phyloP scores from a whole-genome alignment of 2,888 invertebrate species.

The Himalopsyche kuldschensis region DNA sequence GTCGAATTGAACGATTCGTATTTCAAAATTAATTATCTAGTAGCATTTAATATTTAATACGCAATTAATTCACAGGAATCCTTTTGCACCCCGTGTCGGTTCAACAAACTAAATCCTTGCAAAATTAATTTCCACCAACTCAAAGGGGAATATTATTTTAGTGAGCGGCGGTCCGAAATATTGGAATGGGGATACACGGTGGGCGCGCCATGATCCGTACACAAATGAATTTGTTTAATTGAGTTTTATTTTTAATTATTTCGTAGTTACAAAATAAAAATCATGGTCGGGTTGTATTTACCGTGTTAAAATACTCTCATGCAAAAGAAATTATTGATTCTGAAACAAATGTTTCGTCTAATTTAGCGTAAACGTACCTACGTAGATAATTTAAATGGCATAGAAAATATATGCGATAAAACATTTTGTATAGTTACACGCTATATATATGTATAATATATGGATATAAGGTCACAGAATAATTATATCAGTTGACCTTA shows the following conservation, averaged over 20 bases:
- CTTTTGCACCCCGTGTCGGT: conserved; percentile 27
- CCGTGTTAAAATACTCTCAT: background rate
- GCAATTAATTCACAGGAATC: conserved; percentile 38
- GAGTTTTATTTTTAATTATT: conserved; percentile 2
- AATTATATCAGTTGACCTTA: too few relatives aligned
- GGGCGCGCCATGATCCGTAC: background rate
- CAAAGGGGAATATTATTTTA: conserved; percentile 5
- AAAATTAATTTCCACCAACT: conserved; percentile 38
- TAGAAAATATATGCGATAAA: too few relatives aligned
- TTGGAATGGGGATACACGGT: background rate
- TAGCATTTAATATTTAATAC: conserved; percentile 40
- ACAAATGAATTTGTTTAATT: conserved; percentile 8
- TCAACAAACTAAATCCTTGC: conserved; percentile 37
- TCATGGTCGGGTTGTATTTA: background rate
- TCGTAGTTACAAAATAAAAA: background rate
- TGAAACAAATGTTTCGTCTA: too few relatives aligned
- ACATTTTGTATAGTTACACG: too few relatives aligned
- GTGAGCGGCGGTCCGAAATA: background rate
- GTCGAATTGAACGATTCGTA: conserved; percentile 27
- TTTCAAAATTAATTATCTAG: conserved; percentile 40
- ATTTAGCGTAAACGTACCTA: too few relatives aligned
- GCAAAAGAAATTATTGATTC: too few relatives aligned
- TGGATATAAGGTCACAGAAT: too few relatives aligned
- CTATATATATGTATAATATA: too few relatives aligned
- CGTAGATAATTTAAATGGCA: too few relatives aligned